A percentile compares a stretch with the other conserved stretches of the same genome.
Evolutionary conservation across 92 coral and sea anemone species (phyloP).

Genomic region (Siderastrea radians): DNA sequence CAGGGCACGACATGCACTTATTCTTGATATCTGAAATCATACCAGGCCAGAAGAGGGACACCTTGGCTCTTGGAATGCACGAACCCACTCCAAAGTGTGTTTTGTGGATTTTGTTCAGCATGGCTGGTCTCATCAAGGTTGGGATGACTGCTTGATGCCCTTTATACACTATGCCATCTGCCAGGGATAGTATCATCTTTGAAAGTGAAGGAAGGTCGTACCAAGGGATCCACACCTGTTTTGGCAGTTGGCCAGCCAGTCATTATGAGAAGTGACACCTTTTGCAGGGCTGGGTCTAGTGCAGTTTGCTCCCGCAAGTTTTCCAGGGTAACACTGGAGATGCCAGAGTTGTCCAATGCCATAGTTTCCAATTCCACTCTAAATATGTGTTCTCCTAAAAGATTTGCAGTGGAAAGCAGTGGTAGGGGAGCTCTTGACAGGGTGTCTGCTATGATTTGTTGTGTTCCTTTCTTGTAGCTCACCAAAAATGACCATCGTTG

Average conservation of each 20-base stretch:
- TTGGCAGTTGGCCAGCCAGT: conserved; percentile 49
- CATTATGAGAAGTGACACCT: neutral
- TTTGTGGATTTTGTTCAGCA: conserved; percentile 50
- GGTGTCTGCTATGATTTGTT: conserved; percentile 26
- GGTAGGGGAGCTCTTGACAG: conserved; percentile 16
- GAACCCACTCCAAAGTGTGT: conserved; percentile 43
- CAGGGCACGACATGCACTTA: conserved; percentile 36
- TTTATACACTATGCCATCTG: conserved; percentile 34
- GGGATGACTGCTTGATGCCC: conserved; percentile 12
- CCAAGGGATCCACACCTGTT: conserved; percentile 22
- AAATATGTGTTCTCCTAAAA: conserved; percentile 7
- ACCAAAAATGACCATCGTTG: neutral
- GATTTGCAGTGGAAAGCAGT: no score
- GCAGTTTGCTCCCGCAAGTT: no score
- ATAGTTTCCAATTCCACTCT: conserved; percentile 35
- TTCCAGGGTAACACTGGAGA: neutral
- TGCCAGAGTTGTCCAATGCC: conserved; percentile 40
- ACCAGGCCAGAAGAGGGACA: conserved; percentile 54
- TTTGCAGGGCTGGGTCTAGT: neutral
- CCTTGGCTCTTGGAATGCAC: conserved; percentile 42
- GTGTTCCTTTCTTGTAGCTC: conserved; percentile 27
- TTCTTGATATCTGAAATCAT: conserved; percentile 45
- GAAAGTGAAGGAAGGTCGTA: conserved; percentile 25
- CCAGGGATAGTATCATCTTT: conserved; percentile 50
- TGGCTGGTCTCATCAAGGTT: conserved; percentile 33